Conservation (phyloP, 2,797 vertebrate species). For the Kryptopterus vitreolus region DNA sequence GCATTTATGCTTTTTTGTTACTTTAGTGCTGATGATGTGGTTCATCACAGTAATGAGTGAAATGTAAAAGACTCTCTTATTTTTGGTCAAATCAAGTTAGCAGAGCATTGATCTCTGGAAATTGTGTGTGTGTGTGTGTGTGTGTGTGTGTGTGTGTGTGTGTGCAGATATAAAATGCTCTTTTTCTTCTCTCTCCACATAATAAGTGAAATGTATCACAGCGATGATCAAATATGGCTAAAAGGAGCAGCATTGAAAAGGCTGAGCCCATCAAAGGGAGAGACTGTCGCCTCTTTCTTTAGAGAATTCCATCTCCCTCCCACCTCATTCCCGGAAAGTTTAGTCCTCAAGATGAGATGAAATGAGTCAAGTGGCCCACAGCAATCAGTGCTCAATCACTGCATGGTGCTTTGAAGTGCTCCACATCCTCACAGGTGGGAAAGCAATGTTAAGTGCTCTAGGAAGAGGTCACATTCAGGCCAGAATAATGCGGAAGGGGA, state of each 20-base stretch:
- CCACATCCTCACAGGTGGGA: conserved; percentile 70
- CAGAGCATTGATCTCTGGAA: conserved; percentile 5
- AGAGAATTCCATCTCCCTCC: conserved; percentile 51
- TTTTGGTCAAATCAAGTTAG: conserved; percentile 2
- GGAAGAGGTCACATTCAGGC: conserved; percentile 69
- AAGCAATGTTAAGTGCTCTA: conserved; percentile 66
- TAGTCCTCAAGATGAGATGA: conserved; percentile 63
- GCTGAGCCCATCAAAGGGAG: conserved; percentile 38
- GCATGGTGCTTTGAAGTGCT: conserved; percentile 67
- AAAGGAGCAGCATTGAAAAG: conserved; percentile 35
- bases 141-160: too few relatives aligned
- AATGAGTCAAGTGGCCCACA: conserved; percentile 69
- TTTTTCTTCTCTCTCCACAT: background rate
- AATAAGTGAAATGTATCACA: conserved; percentile 25
- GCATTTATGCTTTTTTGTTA: too few relatives aligned
- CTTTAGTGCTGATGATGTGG: too few relatives aligned
- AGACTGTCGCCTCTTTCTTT: conserved; percentile 40
- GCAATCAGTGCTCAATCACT: conserved; percentile 73
- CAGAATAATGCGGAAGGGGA: conserved; percentile 44
- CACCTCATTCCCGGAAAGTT: conserved; percentile 60
- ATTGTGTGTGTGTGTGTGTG: too few relatives aligned
- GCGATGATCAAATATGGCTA: conserved; percentile 44
- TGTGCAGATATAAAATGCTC: conserved; percentile 11
- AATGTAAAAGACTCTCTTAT: too few relatives aligned
- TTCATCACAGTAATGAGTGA: too few relatives aligned